A percentile compares a stretch with the other conserved stretches of the same genome.
Evolutionary conservation across 2,888 invertebrate species (phyloP).

Genomic region (Watsonalla binaria): DNA sequence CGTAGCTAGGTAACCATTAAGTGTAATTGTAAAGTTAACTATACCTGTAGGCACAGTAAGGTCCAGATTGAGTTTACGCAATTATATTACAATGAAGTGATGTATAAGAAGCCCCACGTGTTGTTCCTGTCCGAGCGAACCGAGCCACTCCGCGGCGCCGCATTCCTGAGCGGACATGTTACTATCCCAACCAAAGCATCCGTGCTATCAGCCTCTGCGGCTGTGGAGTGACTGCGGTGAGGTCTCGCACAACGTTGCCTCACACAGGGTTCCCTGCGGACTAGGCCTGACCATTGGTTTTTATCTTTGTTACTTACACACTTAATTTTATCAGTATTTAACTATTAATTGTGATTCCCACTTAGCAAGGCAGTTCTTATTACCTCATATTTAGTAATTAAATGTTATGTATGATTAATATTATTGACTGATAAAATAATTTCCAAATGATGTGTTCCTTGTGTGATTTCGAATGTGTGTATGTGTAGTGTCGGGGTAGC

Average conservation of each 20-base stretch:
- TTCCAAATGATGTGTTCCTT: slow-evolving; percentile 73
- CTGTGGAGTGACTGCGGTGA: slow-evolving; percentile 31
- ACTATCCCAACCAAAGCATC: neutral
- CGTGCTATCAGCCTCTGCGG: neutral
- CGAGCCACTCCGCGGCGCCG: slow-evolving; percentile 24
- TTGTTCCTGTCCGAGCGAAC: slow-evolving; percentile 33
- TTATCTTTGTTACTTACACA: slow-evolving; percentile 35
- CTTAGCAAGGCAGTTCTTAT: slow-evolving; percentile 65
- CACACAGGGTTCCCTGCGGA: slow-evolving; percentile 58
- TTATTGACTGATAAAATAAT: slow-evolving; percentile 75
- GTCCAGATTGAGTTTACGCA: slow-evolving; percentile 29
- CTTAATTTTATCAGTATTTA: slow-evolving; percentile 71
- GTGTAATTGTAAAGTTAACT: slow-evolving; percentile 46
- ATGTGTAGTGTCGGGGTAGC: slow-evolving; percentile 69
- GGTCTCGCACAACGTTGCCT: slow-evolving; percentile 71
- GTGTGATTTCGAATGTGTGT: slow-evolving; percentile 63
- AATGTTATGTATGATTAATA: slow-evolving; percentile 56
- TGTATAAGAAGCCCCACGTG: slow-evolving; percentile 20
- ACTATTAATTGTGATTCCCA: slow-evolving; percentile 68
- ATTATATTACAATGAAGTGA: slow-evolving; percentile 29
- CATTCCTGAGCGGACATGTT: neutral
- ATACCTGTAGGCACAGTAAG: slow-evolving; percentile 42
- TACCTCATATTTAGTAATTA: slow-evolving; percentile 70
- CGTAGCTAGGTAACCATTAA: slow-evolving; percentile 47
- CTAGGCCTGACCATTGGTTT: slow-evolving; percentile 19